Conservation (phyloP, 2,113 vertebrate genomes). For the Rafetus swinhoei region DNA sequence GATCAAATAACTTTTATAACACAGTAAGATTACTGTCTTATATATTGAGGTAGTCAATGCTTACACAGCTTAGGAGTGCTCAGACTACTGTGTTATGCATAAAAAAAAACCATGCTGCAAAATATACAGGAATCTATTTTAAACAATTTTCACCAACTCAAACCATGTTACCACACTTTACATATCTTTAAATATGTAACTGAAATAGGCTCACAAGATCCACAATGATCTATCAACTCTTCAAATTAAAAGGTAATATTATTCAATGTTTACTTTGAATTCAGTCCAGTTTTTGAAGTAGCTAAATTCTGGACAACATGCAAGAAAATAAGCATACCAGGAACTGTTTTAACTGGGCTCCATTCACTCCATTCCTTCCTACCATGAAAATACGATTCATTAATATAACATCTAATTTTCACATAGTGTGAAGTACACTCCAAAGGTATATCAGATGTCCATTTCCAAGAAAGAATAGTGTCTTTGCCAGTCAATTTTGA, state of each 20-base stretch:
- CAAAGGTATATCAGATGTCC: slow-evolving; percentile 81
- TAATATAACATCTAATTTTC: slow-evolving; percentile 71
- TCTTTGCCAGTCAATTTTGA: slow-evolving; percentile 65
- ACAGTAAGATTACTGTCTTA: not conserved
- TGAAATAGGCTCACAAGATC: not conserved
- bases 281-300: not conserved
- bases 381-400: slow-evolving; percentile 66
- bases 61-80: not conserved
- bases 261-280: not conserved
- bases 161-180: not conserved
- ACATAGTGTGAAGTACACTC: slow-evolving; percentile 76
- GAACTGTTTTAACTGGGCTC: slow-evolving; percentile 69
- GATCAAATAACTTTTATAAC: not conserved
- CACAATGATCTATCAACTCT: not conserved
- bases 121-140: not conserved
- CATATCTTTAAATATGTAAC: not conserved
- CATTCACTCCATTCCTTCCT: slow-evolving; percentile 78
- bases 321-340: slow-evolving; percentile 67
- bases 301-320: rapidly evolving
- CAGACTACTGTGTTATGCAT: not conserved
- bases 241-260: not conserved
- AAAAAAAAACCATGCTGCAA: not conserved
- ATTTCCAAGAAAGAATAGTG: slow-evolving; percentile 73
- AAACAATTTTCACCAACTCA: not conserved
- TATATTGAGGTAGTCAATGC: not conserved